Conservation (phyloP, 2,113 vertebrate species). For the Triplophysa dalaica region DNA sequence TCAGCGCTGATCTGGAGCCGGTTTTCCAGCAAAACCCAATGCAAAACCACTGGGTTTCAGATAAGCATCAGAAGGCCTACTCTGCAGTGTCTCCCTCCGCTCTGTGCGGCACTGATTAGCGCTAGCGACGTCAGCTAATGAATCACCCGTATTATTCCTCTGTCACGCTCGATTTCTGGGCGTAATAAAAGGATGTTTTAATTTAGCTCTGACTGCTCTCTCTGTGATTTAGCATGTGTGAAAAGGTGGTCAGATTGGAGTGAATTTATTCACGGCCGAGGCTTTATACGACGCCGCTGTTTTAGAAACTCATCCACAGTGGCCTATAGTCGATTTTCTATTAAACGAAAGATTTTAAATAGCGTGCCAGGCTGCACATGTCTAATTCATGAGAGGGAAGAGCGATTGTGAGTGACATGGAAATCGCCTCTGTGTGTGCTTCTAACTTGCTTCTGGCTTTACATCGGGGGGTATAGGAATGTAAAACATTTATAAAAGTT, state of each 20-base stretch:
- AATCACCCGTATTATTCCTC: slow-evolving; percentile 37
- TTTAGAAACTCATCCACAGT: slow-evolving; percentile 34
- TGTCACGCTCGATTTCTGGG: slow-evolving; percentile 18
- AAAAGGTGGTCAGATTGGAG: slow-evolving; percentile 19
- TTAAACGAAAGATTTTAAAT: slow-evolving; percentile 44
- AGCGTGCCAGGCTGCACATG: slow-evolving; percentile 55
- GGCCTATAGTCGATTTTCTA: slow-evolving; percentile 31
- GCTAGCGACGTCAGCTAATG: slow-evolving; percentile 37
- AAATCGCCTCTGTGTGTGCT: background rate
- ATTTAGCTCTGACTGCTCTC: slow-evolving; percentile 23
- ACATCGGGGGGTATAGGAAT: no score
- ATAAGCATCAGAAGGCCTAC: slow-evolving; percentile 8
- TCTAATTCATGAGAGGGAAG: slow-evolving; percentile 60
- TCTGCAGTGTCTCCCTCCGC: background rate
- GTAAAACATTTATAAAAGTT: background rate
- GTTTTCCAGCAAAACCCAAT: background rate
- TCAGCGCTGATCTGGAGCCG: slow-evolving; percentile 8
- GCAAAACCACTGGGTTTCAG: background rate
- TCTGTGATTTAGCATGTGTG: background rate
- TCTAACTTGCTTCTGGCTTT: no score
- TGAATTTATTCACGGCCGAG: slow-evolving; percentile 41
- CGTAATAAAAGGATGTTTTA: slow-evolving; percentile 43
- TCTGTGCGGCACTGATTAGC: slow-evolving; percentile 42
- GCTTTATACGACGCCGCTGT: background rate
- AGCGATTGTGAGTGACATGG: background rate